phyloP scores from a whole-genome alignment of 2,888 invertebrate genomes.

The Lydus trimaculatus region DNA sequence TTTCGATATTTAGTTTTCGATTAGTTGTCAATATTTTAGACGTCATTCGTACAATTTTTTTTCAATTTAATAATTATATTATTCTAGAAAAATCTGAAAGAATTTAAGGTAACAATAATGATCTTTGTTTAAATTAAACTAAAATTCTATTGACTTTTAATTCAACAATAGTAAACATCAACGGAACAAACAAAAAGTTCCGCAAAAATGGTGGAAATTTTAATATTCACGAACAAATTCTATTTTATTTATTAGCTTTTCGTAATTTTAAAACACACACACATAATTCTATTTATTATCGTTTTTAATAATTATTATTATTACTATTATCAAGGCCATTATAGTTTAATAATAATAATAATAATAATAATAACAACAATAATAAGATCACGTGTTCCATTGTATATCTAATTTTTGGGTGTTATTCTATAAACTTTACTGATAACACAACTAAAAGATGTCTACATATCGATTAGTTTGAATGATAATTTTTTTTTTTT shows the following conservation, averaged over 20 bases:
- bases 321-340: background rate
- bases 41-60: background rate
- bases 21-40: no score
- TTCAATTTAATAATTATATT: background rate
- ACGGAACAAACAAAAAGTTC: background rate
- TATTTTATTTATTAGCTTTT: background rate
- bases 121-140: background rate
- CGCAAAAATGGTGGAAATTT: background rate
- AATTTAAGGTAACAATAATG: background rate
- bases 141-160: background rate
- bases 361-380: no score
- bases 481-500: background rate
- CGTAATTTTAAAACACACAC: background rate
- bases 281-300: background rate
- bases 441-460: background rate
- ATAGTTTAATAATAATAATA: no score
- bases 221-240: background rate
- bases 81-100: background rate
- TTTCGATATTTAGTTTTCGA: background rate
- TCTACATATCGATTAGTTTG: slow-evolving; percentile 1
- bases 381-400: background rate
- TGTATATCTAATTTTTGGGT: background rate
- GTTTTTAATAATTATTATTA: background rate
- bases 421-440: background rate
- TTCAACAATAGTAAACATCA: no score